phyloP scores from a whole-genome alignment of 2,888 invertebrate species.

The Rhagonycha fulva region DNA sequence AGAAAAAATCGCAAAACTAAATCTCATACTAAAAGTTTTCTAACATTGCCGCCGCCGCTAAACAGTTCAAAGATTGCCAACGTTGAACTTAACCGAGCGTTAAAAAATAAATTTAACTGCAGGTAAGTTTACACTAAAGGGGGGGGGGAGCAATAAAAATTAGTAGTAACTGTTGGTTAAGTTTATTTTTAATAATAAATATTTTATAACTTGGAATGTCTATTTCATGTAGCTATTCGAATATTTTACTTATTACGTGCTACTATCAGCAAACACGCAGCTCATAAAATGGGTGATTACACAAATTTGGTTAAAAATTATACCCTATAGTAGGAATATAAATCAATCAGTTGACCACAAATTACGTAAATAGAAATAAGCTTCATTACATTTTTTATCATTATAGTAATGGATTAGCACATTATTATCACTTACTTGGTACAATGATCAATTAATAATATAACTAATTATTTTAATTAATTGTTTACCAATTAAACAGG shows the following conservation, averaged over 20 bases:
- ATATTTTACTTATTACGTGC: not conserved
- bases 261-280: not conserved
- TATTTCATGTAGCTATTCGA: too few relatives aligned
- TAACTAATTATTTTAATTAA: conserved; percentile 16
- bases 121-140: too few relatives aligned
- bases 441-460: conserved; percentile 5
- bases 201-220: too few relatives aligned
- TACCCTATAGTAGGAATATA: not conserved
- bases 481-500: conserved; percentile 11
- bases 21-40: too few relatives aligned
- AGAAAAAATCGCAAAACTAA: too few relatives aligned
- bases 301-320: not conserved
- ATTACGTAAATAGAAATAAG: not conserved
- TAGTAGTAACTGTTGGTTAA: too few relatives aligned
- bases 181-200: too few relatives aligned
- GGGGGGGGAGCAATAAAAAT: too few relatives aligned
- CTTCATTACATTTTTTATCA: not conserved
- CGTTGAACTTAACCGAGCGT: too few relatives aligned
- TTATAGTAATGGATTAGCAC: not conserved
- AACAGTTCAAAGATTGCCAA: too few relatives aligned
- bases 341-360: not conserved
- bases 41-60: too few relatives aligned
- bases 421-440: conserved; percentile 9
- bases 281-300: not conserved
- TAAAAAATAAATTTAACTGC: too few relatives aligned